Evolutionary conservation across 1,140 invertebrate species (phyloP), one percentile per base, ranked within the genome.

Genomic region (Brachystomella parvula): DNA sequence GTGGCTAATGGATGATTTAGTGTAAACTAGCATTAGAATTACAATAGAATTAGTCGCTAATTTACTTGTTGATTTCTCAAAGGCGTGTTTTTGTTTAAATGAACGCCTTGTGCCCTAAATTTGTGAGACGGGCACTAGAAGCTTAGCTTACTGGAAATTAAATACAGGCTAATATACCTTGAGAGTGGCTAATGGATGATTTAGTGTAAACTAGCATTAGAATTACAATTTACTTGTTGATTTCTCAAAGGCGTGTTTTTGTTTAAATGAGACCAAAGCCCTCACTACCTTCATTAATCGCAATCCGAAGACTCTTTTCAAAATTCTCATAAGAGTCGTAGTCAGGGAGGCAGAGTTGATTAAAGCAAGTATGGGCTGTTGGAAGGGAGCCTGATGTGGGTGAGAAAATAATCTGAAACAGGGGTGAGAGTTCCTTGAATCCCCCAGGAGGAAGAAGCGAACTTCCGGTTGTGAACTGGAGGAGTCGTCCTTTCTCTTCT

Each of bases 311-410:
- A 31, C 90, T 87, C 76, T 89, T 88, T 75, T 96, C 92, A 74
- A 97, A 92, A 72, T 92, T 88, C 80, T 96, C 92, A 78, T 94
- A 96, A 73, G 84, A 87, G 75, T 95, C 92, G 79, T 96, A 96
- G 78, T 94, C 91, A 24, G 94, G 93, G 74, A 97, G 82, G 80
- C 93, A 96, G 47, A 97, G 83, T 79, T 96, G 92, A 84, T 96
- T 96, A 79, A 96, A 96, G 82, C 90, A 92, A 79, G 59, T 84
- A 85, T 73, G 70, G 71, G 66, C 67, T 63, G 70, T 71, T 3
- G 72, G 68, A 75, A 96, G 80, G 76, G 89, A 91, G 47, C 89
- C 91, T 80, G 88, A 92, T 49, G 89, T 92, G 12, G 89, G 89
- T 58, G 90, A 87, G 17, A 91, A 87, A 28, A 89, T 90, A 53